Conservation (phyloP, 2,888 invertebrate genomes). For the Epinotia nisella region DNA sequence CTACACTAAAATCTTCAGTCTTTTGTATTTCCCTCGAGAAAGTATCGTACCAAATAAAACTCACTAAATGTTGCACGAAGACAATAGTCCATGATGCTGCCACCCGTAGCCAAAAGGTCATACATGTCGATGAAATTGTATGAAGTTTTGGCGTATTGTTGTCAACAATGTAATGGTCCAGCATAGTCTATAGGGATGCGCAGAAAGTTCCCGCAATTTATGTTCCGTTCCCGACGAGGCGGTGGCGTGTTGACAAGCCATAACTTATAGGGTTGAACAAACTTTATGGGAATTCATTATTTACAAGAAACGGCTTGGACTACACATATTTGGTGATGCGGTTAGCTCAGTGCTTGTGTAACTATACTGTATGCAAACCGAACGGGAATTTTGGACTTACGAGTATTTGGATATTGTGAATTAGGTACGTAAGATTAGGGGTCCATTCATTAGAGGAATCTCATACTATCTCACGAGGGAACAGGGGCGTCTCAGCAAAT, state of each 20-base stretch:
- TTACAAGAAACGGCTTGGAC: conserved; percentile 13
- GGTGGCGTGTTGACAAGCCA: conserved; percentile 36
- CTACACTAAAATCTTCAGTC: not conserved
- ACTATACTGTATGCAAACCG: not conserved
- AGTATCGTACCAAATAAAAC: conserved; percentile 23
- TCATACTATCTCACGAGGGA: no score
- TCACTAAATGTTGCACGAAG: conserved; percentile 42
- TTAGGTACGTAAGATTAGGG: no score
- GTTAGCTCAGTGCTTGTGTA: conserved; percentile 10
- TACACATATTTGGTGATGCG: conserved; percentile 20
- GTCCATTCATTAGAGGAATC: no score
- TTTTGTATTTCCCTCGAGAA: conserved; percentile 23
- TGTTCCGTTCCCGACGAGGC: conserved; percentile 22
- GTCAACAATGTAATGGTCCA: not conserved
- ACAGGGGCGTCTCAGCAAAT: no score
- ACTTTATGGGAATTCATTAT: conserved; percentile 33
- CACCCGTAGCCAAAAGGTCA: not conserved
- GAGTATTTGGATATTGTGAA: no score
- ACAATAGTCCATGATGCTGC: conserved; percentile 30
- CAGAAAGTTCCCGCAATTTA: conserved; percentile 39
- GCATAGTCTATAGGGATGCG: conserved; percentile 19
- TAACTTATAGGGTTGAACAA: conserved; percentile 32
- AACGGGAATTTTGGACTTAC: no score
- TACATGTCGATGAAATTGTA: not conserved
- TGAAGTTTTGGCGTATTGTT: not conserved